phyloP scores from a whole-genome alignment of 2,888 invertebrate genomes.

The Candidula unifasciata region DNA sequence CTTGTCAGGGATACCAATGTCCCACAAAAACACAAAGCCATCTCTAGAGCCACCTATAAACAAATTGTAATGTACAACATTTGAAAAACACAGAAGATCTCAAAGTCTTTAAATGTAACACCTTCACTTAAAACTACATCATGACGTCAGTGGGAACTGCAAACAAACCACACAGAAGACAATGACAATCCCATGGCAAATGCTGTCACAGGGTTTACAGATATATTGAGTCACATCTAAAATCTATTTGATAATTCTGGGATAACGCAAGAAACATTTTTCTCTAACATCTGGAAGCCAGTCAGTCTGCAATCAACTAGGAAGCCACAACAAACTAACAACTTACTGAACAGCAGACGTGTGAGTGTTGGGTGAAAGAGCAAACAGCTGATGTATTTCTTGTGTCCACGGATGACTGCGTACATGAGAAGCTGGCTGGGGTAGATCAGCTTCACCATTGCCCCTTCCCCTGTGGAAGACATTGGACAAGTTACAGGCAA shows the following conservation, averaged over 20 bases:
- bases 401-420: conserved; percentile 68
- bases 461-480: conserved; percentile 68
- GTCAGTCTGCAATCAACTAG: not conserved
- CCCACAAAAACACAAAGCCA: conserved; percentile 70
- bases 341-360: conserved; percentile 77
- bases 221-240: too few relatives aligned
- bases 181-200: too few relatives aligned
- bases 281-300: not conserved
- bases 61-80: not conserved
- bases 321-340: not conserved
- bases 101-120: too few relatives aligned
- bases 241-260: too few relatives aligned
- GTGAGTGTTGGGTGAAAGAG: conserved; percentile 75
- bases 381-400: conserved; percentile 73
- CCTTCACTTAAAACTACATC: too few relatives aligned
- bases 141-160: too few relatives aligned
- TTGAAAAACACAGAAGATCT: too few relatives aligned
- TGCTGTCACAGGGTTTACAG: too few relatives aligned
- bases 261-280: not conserved
- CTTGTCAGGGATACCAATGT: conserved; percentile 71
- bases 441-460: conserved; percentile 72
- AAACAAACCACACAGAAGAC: too few relatives aligned
- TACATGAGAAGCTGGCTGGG: conserved; percentile 76
- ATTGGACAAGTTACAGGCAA: not conserved
- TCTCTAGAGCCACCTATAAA: conserved; percentile 70